A percentile compares a stretch with the other conserved stretches of the same genome.
phyloP scores from a whole-genome alignment of 2,113 vertebrate genomes.

The Riparia riparia region DNA sequence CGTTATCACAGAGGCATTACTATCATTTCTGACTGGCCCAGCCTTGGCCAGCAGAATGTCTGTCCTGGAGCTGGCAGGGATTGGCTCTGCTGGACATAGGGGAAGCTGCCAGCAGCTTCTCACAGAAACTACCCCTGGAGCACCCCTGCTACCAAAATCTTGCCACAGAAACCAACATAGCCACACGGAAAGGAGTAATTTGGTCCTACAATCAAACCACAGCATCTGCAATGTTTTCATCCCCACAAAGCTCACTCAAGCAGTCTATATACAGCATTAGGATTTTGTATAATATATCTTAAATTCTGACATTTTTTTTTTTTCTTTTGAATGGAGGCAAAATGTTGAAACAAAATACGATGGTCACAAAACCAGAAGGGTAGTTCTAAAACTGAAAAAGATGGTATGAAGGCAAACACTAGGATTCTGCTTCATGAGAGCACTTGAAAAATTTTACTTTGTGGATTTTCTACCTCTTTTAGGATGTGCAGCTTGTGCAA shows the following conservation, averaged over 20 bases:
- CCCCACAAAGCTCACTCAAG: not conserved
- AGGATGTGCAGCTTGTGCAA: not conserved
- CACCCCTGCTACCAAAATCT: fast-evolving
- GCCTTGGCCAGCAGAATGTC: not conserved
- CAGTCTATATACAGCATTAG: not conserved
- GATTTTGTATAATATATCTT: not conserved
- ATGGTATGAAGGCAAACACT: not conserved
- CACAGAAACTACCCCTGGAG: not conserved
- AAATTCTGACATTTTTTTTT: not conserved
- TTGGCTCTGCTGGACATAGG: fast-evolving
- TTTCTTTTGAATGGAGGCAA: not conserved
- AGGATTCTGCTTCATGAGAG: not conserved
- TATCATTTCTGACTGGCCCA: not conserved
- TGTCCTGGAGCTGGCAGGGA: fast-evolving
- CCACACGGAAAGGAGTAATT: not conserved
- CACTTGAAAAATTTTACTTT: not conserved
- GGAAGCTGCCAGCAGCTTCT: not conserved
- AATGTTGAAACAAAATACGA: not conserved
- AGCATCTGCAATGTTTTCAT: not conserved
- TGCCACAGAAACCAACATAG: not conserved
- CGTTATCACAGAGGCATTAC: not conserved
- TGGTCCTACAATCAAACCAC: not conserved
- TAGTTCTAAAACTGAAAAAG: not conserved
- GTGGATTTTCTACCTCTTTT: not conserved
- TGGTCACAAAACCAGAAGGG: not conserved